Conservation (phyloP, 1,140 invertebrate genomes). For the Bombus cullumanus region DNA sequence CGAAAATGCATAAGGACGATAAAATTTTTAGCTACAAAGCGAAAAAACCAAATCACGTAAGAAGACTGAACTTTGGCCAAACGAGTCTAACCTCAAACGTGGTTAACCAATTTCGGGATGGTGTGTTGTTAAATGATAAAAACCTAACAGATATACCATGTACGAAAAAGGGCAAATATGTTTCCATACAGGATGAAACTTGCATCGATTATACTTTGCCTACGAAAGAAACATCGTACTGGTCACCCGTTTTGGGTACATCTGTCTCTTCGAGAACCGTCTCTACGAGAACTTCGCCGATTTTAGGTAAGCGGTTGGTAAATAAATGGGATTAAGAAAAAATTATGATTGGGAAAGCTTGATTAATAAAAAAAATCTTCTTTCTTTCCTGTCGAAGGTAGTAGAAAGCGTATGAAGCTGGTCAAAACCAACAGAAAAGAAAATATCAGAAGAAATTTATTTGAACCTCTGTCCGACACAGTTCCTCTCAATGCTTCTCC, state of each 20-base stretch:
- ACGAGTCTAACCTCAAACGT: slow-evolving; percentile 40
- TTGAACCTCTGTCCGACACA: not conserved
- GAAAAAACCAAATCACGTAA: slow-evolving; percentile 46
- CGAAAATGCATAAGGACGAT: fast-evolving
- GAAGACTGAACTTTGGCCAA: slow-evolving; percentile 49
- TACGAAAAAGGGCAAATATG: slow-evolving; percentile 44
- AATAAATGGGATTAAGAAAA: too few species aligned
- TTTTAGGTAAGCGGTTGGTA: not conserved
- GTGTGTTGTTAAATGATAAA: not conserved
- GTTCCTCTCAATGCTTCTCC: slow-evolving; percentile 8
- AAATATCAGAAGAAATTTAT: slow-evolving; percentile 16
- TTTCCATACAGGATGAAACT: slow-evolving; percentile 57
- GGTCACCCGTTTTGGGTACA: not conserved
- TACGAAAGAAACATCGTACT: not conserved
- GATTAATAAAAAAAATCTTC: too few species aligned
- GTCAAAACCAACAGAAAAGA: not conserved
- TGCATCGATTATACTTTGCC: not conserved
- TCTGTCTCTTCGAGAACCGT: not conserved
- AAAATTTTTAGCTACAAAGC: fast-evolving
- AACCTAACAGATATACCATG: slow-evolving; percentile 37
- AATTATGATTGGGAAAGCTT: too few species aligned
- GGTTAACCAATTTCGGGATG: not conserved
- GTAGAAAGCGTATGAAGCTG: not conserved
- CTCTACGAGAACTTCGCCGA: slow-evolving; percentile 16
- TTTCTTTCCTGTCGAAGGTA: not conserved